Percentiles rank a stretch among this genome's conserved stretches.
phyloP scores from a whole-genome alignment of 2,888 invertebrate species.

The Petrolisthes manimaculis region DNA sequence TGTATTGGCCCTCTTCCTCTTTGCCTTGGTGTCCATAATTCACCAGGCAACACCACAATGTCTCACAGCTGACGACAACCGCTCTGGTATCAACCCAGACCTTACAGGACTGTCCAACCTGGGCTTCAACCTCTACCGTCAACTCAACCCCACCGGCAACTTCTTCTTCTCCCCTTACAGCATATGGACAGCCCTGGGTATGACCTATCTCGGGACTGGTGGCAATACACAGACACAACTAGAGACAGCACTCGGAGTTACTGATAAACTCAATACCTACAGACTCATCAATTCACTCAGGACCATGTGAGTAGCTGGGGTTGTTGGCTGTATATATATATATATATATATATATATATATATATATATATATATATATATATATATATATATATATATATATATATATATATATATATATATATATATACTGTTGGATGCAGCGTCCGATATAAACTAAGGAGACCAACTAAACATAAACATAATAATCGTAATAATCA shows the following conservation, averaged over 20 bases:
- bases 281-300: background rate
- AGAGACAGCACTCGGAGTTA: background rate
- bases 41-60: background rate
- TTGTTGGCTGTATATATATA: too few relatives aligned
- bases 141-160: constrained; percentile 71
- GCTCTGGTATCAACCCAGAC: background rate
- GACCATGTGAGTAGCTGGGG: background rate
- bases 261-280: background rate
- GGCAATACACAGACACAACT: constrained; percentile 79
- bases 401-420: too few relatives aligned
- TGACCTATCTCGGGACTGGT: constrained; percentile 84
- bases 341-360: too few relatives aligned
- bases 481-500: too few relatives aligned
- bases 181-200: constrained; percentile 83
- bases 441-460: too few relatives aligned
- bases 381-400: too few relatives aligned
- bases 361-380: too few relatives aligned
- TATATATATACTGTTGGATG: too few relatives aligned
- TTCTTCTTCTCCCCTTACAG: constrained; percentile 91
- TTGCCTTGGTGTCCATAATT: background rate
- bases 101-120: background rate
- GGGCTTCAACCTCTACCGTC: background rate
- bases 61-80: background rate
- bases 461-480: too few relatives aligned
- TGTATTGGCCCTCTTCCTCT: background rate